phyloP scores from a whole-genome alignment of 2,888 invertebrate genomes.

The Synergus gifuensis region DNA sequence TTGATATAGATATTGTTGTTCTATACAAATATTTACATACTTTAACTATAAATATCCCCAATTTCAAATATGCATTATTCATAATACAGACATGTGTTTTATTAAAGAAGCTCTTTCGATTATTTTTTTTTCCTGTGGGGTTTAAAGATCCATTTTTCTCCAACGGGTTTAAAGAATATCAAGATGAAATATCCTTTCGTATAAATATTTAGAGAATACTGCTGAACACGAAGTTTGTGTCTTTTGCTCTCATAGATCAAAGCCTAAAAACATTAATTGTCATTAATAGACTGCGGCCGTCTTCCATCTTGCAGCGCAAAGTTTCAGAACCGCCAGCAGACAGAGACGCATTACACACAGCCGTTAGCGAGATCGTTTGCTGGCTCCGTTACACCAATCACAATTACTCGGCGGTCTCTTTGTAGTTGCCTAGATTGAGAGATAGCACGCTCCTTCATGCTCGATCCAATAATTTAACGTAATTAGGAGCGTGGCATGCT shows the following conservation, averaged over 20 bases:
- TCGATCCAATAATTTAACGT: conserved; percentile 70
- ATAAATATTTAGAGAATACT: not conserved
- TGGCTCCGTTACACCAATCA: conserved; percentile 38
- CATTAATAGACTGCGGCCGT: conserved; percentile 30
- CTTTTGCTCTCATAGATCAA: not conserved
- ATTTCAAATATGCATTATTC: too few relatives aligned
- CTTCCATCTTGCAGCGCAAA: conserved; percentile 24
- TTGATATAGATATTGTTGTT: too few relatives aligned
- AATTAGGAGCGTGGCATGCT: conserved; percentile 63
- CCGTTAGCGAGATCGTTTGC: conserved; percentile 26
- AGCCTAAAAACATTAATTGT: conserved; percentile 33
- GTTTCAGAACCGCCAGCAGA: conserved; percentile 16
- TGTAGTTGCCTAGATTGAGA: conserved; percentile 69
- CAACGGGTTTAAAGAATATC: not conserved
- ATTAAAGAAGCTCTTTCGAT: too few relatives aligned
- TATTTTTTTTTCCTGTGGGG: too few relatives aligned
- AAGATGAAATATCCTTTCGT: not conserved
- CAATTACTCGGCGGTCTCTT: conserved; percentile 51
- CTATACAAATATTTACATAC: too few relatives aligned
- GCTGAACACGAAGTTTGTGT: not conserved
- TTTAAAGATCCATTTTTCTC: too few relatives aligned
- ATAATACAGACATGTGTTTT: too few relatives aligned
- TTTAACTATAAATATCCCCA: too few relatives aligned
- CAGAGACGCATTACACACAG: conserved; percentile 27
- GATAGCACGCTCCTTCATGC: conserved; percentile 68